Base-by-base conservation (phyloP, 1,140 invertebrate species). In the Drosophila guanche region DNA sequence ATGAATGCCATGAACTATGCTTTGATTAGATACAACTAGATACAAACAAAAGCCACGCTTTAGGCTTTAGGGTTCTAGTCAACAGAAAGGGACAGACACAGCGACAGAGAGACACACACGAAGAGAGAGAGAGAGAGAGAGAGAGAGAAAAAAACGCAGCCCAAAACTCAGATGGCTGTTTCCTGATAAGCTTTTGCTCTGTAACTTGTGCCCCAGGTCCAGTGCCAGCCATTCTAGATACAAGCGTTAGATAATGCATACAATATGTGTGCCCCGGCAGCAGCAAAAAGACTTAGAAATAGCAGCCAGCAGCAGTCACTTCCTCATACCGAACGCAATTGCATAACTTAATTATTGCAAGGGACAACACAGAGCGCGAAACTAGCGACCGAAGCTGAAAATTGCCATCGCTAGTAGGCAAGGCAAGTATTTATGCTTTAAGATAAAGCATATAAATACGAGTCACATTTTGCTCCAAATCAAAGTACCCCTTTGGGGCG, bases 301-400 rank as follows among this genome's bases (percentile, higher is more conserved):
- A 75, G 70, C 71, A 20, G 16, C 16, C 16, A 8, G 33, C 33
- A 12, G 33, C 33, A 37, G 33, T 12, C 33, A 37, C 33, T 12
- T 12, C 10, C 33, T 37, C 33, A 37, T 37, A 33, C 12, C 48
- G 14, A 14, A 25, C 29, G 47, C 66, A 29, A 70, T 60, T 57
- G 57, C 72, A 79, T 71, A 56, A 76, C 79, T 81, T 81, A 76
- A 81, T 81, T 73, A 81, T 74, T 78, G 59, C 73, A 77, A 58
- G 65, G 65, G 52, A 66, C 62, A 68, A 68, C 8, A 4, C 8
- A 12, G 3, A 12, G 3, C 25, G 6, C 20, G 22, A 20, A 14
- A 20, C 16, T 8, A 41, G 51, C 57, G 65, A 71, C 48, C 45
- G 46, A 52, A 42, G 40, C 47, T 8, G 23, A 71, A 53, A 20